Evolutionary conservation across 2,888 invertebrate species (phyloP), one percentile per base, ranked within the genome.

Genomic region (Clostera curtula): DNA sequence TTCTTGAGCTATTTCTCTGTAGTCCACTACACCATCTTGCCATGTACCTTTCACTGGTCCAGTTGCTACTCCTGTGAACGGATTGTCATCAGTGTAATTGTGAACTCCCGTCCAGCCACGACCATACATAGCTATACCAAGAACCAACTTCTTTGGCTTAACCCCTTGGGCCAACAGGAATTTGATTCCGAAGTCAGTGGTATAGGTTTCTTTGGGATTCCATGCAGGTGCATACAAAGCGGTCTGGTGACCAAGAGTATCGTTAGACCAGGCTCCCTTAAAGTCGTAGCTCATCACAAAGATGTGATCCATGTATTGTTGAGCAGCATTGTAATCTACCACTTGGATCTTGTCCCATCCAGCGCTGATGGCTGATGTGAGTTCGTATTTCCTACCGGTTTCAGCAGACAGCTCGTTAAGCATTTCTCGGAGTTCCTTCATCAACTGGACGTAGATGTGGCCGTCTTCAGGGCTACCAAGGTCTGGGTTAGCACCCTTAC

Each of bases 321-420:
- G 76, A 2, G 83, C 83, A 10, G 56, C 67, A 21, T 59, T 70
- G 56, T 83, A 83, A 43, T 83, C 75, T 0, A 83, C 77, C 2
- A 83, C 82, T 50, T 83, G 83, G 23, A 83, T 82, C 43, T 83
- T 83, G 40, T 83, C 83, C 83, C 83, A 83, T 29, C 83, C 83
- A 17, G 83, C 67, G 29, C 83, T 83, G 43, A 83, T 83, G n/a
- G 83, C 83, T 6, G 83, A 83, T 2, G 83, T 83, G 27, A 83
- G 41, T 45, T 83, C 83, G 51, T 80, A 83, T 47, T 71, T 80
- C 57, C 42, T 76, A 9, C 83, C 83, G 32, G 71, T 82, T 20
- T 71, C 64, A 24, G 64, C 62, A 2, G 77, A 69, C 2, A 83
- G 49, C 7, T 75, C 72, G 36, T 79, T 73, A 21, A 83, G 43